phyloP scores from a whole-genome alignment of 2,888 invertebrate species.

The Pycnomerus fuliginosus region DNA sequence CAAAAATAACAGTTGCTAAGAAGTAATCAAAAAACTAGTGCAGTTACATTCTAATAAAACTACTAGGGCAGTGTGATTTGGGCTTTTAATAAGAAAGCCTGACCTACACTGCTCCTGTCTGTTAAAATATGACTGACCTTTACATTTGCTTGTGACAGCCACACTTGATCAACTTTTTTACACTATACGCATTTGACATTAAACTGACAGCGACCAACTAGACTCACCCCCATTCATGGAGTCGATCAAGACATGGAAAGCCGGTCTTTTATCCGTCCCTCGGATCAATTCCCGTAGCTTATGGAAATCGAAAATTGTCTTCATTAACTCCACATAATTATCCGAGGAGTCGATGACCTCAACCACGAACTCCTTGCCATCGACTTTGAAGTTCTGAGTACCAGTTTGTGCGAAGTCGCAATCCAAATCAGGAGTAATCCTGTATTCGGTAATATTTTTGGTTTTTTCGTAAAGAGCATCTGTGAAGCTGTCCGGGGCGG shows the following conservation, averaged over 20 bases:
- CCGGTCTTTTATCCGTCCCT: conserved; percentile 61
- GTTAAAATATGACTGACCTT: too few species aligned
- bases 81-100: too few species aligned
- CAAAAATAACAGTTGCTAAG: background rate
- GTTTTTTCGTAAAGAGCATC: conserved; percentile 84
- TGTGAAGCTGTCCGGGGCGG: conserved; percentile 90
- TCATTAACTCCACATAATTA: conserved; percentile 89
- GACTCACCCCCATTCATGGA: conserved; percentile 87
- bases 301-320: conserved; percentile 93
- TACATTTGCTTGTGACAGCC: too few species aligned
- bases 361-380: conserved; percentile 72
- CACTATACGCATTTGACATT: background rate
- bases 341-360: conserved; percentile 89
- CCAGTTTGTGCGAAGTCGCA: conserved; percentile 73
- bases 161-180: too few species aligned
- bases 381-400: conserved; percentile 58
- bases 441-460: conserved; percentile 75
- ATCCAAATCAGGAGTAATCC: conserved; percentile 73
- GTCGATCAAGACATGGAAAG: conserved; percentile 86
- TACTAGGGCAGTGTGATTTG: too few species aligned
- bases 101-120: too few species aligned
- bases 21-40: too few species aligned
- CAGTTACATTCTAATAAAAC: too few species aligned
- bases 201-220: background rate
- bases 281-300: conserved; percentile 73